phyloP scores from a whole-genome alignment of 1,140 invertebrate genomes.

The Trachymyrmex cornetzi region DNA sequence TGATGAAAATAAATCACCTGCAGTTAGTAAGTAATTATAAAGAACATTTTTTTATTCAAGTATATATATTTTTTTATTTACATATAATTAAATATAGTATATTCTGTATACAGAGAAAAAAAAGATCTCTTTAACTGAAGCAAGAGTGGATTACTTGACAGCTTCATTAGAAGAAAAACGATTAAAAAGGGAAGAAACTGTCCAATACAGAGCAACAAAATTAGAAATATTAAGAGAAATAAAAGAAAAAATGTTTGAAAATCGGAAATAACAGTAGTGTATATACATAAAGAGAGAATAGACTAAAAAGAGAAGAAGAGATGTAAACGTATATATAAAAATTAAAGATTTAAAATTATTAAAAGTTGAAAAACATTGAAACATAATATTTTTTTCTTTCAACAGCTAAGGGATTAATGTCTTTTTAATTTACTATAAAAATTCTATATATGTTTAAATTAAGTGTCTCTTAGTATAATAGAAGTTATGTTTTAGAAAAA shows the following conservation, averaged over 20 bases:
- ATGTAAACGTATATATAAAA: neutral
- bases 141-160: constrained; percentile 3
- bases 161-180: constrained; percentile 7
- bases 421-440: too few species aligned
- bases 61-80: neutral
- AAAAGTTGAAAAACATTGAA: too few species aligned
- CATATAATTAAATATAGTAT: constrained; percentile 1
- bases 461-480: too few species aligned
- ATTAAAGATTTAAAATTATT: too few species aligned
- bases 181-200: constrained; percentile 33
- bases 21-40: constrained; percentile 27
- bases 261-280: constrained; percentile 6
- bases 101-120: constrained; percentile 11
- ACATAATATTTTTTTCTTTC: too few species aligned
- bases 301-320: neutral
- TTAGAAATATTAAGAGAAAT: constrained; percentile 36
- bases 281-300: neutral
- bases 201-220: constrained; percentile 10
- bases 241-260: constrained; percentile 12
- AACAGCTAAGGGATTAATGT: too few species aligned
- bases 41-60: constrained; percentile 4
- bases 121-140: constrained; percentile 20
- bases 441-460: too few species aligned
- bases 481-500: too few species aligned
- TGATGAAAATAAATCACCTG: constrained; percentile 19